Conservation (phyloP, 2,113 vertebrate genomes). For the Anolis carolinensis region DNA sequence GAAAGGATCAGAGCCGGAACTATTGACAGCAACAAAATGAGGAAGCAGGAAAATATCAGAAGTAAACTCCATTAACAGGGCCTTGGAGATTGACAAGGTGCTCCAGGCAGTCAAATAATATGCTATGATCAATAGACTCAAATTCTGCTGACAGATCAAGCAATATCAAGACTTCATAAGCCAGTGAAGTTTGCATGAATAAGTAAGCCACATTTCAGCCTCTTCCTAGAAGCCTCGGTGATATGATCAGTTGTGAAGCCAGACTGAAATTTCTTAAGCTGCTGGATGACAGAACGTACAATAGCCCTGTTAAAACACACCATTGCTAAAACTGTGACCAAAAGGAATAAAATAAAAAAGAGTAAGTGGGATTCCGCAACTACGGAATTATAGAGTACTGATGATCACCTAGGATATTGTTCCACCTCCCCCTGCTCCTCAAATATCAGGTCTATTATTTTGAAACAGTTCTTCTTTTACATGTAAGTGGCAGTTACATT, state of each 20-base stretch:
- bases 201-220: conserved; percentile 61
- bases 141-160: conserved; percentile 67
- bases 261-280: conserved; percentile 51
- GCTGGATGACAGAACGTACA: conserved; percentile 41
- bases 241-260: conserved; percentile 42
- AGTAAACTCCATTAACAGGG: conserved; percentile 49
- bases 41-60: conserved; percentile 27
- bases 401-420: background rate
- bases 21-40: conserved; percentile 39
- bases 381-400: background rate
- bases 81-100: conserved; percentile 61
- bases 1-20: conserved; percentile 36
- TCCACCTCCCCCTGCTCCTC: background rate
- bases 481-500: too few relatives aligned
- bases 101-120: conserved; percentile 63
- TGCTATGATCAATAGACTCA: conserved; percentile 68
- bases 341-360: background rate
- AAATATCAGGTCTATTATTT: background rate
- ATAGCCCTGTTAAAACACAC: conserved; percentile 31
- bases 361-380: background rate
- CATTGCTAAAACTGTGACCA: conserved; percentile 17
- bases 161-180: conserved; percentile 68
- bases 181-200: conserved; percentile 68
- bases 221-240: conserved; percentile 49
- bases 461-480: too few relatives aligned